Base-by-base conservation (phyloP, 2,113 vertebrate genomes). In the Eretmochelys imbricata region DNA sequence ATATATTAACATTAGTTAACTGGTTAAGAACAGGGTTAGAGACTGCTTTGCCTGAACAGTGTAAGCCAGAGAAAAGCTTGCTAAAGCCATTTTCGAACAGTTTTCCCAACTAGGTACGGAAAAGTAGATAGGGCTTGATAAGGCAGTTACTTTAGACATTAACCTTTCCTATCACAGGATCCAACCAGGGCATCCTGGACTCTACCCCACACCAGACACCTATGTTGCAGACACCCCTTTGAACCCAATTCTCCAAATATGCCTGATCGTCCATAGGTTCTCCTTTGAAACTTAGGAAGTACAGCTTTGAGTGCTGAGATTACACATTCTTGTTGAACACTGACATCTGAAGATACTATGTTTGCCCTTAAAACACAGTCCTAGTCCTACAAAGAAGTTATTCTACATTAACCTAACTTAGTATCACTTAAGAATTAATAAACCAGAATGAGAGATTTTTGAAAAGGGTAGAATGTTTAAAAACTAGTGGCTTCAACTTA, bases 331-430 rank as follows among this genome's bases (percentile, higher is more conserved):
- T 95, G 95, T 85, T 95, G 7, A 85, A 83, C 96, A 91, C 84
- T 94, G 95, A 94, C 24, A 78, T 46, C 8, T 48, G 2, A 17
- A 92, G 84, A 89, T 81, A 81, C 16, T 27, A 25, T 2, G 42
- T 31, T 91, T n/a, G 89, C 83, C 84, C n/a, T 85, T 93, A 25
- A 25, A 90, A 95, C 96, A 92, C 95, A 96, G 93, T n/a, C 89
- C 8, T 5, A 49, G 7, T 5, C 25, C 12, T 89, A 65, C 50
- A 62, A 17, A 17, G 57, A 92, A 51, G 86, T 35, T 85, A 94
- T 5, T 53, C 46, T 87, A 4, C 29, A 29, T 48, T 1, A 2
- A 84, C 19, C 53, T 1, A 57, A 82, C 85, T 6, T 13, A 62
- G 27, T 62, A 62, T 11, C 57, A 27, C 17, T 38, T 20, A n/a